Conservation (phyloP, 2,888 invertebrate genomes). For the Glaucopsyche alexis region DNA sequence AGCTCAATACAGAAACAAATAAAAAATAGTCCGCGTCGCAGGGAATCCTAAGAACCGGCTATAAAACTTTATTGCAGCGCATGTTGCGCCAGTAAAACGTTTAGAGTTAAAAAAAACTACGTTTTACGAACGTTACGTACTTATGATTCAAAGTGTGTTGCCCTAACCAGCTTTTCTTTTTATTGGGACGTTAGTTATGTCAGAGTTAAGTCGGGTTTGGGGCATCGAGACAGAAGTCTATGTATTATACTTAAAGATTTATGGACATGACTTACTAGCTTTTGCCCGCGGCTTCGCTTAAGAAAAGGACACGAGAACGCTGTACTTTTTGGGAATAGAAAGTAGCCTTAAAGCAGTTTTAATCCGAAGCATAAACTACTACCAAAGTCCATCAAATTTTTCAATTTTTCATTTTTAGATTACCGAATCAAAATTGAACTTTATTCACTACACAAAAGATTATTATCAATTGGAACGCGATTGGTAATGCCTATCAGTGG, state of each 20-base stretch:
- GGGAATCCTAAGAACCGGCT: constrained; percentile 39
- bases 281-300: no score
- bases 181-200: background rate
- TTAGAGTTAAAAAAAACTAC: constrained; percentile 45
- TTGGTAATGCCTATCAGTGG: no score
- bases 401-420: no score
- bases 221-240: background rate
- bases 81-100: constrained; percentile 52
- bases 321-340: no score
- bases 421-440: no score
- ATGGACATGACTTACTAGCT: background rate
- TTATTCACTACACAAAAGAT: no score
- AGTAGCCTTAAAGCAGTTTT: no score
- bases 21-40: constrained; percentile 14
- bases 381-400: no score
- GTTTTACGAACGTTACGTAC: constrained; percentile 38
- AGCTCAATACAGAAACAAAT: constrained; percentile 8
- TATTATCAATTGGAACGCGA: no score
- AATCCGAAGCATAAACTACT: no score
- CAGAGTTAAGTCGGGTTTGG: background rate
- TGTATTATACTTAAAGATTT: background rate
- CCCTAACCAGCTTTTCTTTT: constrained; percentile 20
- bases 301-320: no score
- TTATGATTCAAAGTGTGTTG: constrained; percentile 31
- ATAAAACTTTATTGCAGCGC: constrained; percentile 54